Percentiles rank a stretch among this genome's conserved stretches.
phyloP scores from a whole-genome alignment of 2,113 vertebrate species.

The Cygnus atratus region DNA sequence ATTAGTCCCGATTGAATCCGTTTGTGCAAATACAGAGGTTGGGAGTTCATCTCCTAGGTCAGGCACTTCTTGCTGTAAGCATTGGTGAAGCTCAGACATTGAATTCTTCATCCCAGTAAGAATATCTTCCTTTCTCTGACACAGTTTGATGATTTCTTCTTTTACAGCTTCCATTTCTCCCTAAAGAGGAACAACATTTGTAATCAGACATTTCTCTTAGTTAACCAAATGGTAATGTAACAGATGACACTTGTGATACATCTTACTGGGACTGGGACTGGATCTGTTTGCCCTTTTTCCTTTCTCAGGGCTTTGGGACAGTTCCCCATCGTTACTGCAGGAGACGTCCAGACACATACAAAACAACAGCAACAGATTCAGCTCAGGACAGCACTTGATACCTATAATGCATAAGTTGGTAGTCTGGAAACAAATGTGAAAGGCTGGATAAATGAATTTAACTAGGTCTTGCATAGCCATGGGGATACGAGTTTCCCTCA shows the following conservation, averaged over 20 bases:
- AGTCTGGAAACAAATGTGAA: background rate
- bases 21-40: background rate
- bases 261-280: slow-evolving; percentile 46
- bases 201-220: background rate
- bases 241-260: background rate
- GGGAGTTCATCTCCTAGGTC: slow-evolving; percentile 46
- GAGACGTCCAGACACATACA: background rate
- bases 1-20: background rate
- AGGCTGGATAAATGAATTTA: background rate
- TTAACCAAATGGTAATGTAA: background rate
- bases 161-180: slow-evolving; percentile 68
- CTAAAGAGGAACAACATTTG: slow-evolving; percentile 55
- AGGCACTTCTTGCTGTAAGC: slow-evolving; percentile 55
- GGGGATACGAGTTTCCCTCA: background rate
- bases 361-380: background rate
- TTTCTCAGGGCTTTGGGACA: slow-evolving; percentile 28
- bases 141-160: slow-evolving; percentile 72
- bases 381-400: background rate
- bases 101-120: slow-evolving; percentile 62
- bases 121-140: slow-evolving; percentile 76
- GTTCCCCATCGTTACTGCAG: slow-evolving; percentile 41
- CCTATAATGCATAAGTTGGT: background rate
- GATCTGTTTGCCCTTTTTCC: background rate
- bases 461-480: background rate
- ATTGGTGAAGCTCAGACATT: slow-evolving; percentile 69